Conservation (phyloP, 2,113 vertebrate genomes). For the Pelvicachromis taeniatus region DNA sequence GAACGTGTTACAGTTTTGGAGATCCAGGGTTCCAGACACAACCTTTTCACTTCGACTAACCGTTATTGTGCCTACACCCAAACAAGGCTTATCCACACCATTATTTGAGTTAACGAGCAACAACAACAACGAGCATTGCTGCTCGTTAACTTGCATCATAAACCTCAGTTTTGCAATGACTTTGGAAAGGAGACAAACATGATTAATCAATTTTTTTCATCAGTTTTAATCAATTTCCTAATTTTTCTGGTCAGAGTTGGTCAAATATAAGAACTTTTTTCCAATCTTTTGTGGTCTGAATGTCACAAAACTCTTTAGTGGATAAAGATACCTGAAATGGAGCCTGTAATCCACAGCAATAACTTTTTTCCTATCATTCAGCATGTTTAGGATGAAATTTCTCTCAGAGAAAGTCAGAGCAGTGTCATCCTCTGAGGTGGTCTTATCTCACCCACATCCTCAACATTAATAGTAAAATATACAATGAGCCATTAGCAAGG, state of each 20-base stretch:
- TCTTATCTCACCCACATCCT: slow-evolving; percentile 40
- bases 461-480: slow-evolving; percentile 33
- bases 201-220: background rate
- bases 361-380: background rate
- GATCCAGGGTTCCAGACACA: background rate
- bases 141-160: background rate
- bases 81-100: background rate
- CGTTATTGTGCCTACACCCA: background rate
- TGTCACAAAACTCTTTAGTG: background rate
- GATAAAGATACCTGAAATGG: background rate
- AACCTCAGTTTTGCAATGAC: background rate
- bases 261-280: background rate
- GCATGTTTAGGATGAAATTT: background rate
- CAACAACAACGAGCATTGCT: fast-evolving
- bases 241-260: background rate
- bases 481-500: slow-evolving; percentile 17
- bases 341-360: background rate
- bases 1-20: background rate
- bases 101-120: background rate
- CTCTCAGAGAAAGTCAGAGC: background rate
- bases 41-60: background rate
- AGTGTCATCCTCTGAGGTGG: slow-evolving; percentile 20
- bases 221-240: background rate
- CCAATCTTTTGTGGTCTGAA: background rate
- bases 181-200: background rate